phyloP scores from a whole-genome alignment of 2,113 vertebrate species.

The Onychostoma macrolepis region DNA sequence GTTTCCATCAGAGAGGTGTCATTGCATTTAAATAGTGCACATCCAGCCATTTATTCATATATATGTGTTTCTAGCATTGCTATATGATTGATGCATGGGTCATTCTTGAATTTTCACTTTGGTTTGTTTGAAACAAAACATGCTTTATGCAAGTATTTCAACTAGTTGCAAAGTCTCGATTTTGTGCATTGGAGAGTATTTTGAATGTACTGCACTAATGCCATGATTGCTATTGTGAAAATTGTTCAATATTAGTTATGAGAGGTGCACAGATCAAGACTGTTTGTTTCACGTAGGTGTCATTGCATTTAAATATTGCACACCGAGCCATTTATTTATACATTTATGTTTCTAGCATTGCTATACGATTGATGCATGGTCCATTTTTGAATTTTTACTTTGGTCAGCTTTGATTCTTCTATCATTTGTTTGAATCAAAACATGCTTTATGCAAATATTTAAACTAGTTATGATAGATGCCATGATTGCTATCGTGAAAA shows the following conservation, averaged over 20 bases:
- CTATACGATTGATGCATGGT: neutral
- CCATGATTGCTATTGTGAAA: conserved; percentile 30
- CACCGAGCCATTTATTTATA: neutral
- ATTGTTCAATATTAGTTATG: neutral
- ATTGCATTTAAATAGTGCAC: neutral
- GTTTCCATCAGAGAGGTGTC: neutral
- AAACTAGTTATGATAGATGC: neutral
- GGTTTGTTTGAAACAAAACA: neutral
- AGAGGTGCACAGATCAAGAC: conserved; percentile 20
- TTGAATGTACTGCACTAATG: conserved; percentile 11
- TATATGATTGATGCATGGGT: neutral
- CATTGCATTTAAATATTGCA: neutral
- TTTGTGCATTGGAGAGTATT: conserved; percentile 61
- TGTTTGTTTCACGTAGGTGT: neutral
- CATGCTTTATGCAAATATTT: neutral
- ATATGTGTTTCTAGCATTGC: neutral
- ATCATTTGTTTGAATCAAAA: neutral
- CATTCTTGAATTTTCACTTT: neutral
- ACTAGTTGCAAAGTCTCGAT: neutral
- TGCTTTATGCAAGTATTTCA: neutral
- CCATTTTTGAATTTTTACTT: neutral
- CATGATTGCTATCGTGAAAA: too few species aligned
- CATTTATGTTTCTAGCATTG: neutral
- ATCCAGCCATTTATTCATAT: neutral
- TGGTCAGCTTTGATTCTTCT: neutral